These are phyloP conservation scores for Rhynchopsitta pachyrhyncha DNA, from an alignment of 2,113 vertebrate species.

Conservation along the genomic window DNA sequence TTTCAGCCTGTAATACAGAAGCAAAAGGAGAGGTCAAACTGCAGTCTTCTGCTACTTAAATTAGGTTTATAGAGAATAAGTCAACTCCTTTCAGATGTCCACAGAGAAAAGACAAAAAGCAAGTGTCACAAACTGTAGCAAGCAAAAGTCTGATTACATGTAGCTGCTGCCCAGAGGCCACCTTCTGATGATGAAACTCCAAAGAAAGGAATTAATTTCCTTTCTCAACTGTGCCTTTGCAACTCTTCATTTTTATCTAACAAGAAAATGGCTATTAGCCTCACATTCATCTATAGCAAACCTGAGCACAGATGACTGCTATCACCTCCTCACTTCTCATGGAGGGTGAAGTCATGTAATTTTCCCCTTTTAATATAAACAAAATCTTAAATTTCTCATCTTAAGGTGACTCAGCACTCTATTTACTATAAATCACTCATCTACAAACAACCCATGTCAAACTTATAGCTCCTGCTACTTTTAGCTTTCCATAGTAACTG, in stretches of 20 bases:
- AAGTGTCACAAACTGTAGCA: background rate
- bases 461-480: background rate
- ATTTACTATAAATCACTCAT: background rate
- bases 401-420: background rate
- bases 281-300: background rate
- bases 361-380: background rate
- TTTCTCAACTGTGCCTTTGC: background rate
- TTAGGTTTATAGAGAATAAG: background rate
- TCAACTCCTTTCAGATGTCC: background rate
- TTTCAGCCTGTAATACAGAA: background rate
- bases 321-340: background rate
- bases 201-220: background rate
- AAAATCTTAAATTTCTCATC: background rate
- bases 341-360: background rate
- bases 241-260: background rate
- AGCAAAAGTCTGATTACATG: background rate
- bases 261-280: background rate
- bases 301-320: background rate
- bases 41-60: background rate
- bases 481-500: background rate
- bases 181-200: background rate
- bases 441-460: background rate
- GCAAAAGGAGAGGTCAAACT: background rate
- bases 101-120: background rate
- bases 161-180: background rate